Evolutionary conservation across 92 coral and sea anemone species (phyloP), one percentile per base, ranked within the genome.

Genomic region (Anthopleura xanthogrammica): DNA sequence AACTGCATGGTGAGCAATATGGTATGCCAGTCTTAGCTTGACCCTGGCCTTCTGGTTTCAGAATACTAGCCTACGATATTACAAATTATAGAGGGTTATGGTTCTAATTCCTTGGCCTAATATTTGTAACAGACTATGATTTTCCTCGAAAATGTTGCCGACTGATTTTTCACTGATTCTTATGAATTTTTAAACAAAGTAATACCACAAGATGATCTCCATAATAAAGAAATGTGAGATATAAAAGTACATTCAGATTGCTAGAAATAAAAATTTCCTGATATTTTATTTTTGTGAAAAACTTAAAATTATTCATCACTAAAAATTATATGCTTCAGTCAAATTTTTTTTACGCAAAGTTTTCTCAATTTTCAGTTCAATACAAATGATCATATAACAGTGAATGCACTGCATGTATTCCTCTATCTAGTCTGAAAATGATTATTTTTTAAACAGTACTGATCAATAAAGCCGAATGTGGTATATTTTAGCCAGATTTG

Each of bases 391-490:
- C 58, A 41, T 23, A 7, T 13, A 76, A n/a, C 55, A 41, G 60
- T 43, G 40, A 76, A 43, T 76, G 4, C 60, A 19, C n/a, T 43
- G 60, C 41, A 42, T 42, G 29, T 11, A 8, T 23, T 41, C 36
- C 29, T 16, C 19, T 76, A 19, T 76, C 60, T 19, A 7, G 41
- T 76, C 13, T 43, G 29, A 16, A 1, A 75, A 70, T 65, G 66
- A 84, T 84, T 77, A 84, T 52, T 84, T 84, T 84, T 84, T 84
- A 84, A 29, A 76, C 60, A 84, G 82, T 77, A 58, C 17, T 19
- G 40, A 60, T 80, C 41, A 29, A 68, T 36, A 3, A 9, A 77
- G 23, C 65, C 4, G 60, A 77, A 77, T 46, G 41, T 42, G 55
- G 55, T 42, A 16, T 41, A 0, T 42, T 24, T 72, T 20, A 62